phyloP scores from a whole-genome alignment of 2,797 vertebrate species.

The Scarus forsteni region DNA sequence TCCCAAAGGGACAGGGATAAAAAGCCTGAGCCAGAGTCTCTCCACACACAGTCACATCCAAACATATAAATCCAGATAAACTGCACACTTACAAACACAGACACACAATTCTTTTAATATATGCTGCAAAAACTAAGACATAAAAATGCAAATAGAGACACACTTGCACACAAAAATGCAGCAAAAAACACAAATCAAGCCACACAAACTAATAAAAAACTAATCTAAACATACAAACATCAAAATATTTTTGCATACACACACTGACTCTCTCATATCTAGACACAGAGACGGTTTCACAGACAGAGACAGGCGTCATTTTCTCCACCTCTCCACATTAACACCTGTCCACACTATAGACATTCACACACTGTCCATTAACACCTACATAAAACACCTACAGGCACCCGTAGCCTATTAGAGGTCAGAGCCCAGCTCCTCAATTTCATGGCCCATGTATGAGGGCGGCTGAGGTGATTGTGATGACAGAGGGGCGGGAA shows the following conservation, averaged over 20 bases:
- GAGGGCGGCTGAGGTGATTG: constrained; percentile 68
- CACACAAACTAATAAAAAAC: constrained; percentile 1
- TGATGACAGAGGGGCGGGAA: constrained; percentile 66
- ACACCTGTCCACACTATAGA: constrained; percentile 53
- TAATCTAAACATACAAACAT: constrained; percentile 21
- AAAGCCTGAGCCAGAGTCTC: constrained; percentile 59
- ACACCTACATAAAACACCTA: constrained; percentile 77
- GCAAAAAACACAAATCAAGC: constrained; percentile 25
- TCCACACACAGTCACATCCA: constrained; percentile 13
- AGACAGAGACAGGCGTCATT: constrained; percentile 21
- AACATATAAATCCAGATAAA: constrained; percentile 45
- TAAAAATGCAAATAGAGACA: constrained; percentile 2
- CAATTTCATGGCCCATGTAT: constrained; percentile 75
- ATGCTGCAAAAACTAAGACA: constrained; percentile 7
- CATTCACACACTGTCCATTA: constrained; percentile 68
- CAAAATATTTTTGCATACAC: constrained; percentile 30
- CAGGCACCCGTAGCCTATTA: constrained; percentile 66
- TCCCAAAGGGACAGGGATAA: constrained; percentile 77
- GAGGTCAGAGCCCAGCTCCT: constrained; percentile 72
- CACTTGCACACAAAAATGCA: background rate
- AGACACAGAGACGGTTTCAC: constrained; percentile 20
- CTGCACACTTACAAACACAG: constrained; percentile 44
- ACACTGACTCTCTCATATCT: constrained; percentile 10
- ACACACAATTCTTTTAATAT: constrained; percentile 29
- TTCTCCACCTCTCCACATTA: constrained; percentile 42